Evolutionary conservation across 1,140 invertebrate species (phyloP).

Genomic region (Musca domestica): DNA sequence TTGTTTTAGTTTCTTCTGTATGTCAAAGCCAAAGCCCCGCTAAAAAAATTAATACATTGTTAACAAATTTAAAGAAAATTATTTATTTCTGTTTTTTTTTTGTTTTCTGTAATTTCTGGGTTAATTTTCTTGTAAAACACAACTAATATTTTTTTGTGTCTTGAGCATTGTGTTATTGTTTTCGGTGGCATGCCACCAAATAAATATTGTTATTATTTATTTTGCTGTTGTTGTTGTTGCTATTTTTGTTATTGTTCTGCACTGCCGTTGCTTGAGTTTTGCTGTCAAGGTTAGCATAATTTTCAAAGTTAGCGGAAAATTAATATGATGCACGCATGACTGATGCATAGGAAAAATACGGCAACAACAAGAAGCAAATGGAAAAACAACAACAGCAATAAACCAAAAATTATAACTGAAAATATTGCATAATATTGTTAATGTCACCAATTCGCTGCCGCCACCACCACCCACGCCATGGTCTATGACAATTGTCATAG

Average conservation of each 20-base stretch:
- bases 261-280: constrained; percentile 3
- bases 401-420: not conserved
- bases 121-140: constrained; percentile 15
- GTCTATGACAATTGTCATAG: not conserved
- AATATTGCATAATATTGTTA: not conserved
- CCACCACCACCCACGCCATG: not conserved
- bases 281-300: constrained; percentile 27
- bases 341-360: constrained; percentile 17
- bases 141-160: not conserved
- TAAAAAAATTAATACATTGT: not conserved
- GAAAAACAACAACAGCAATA: not conserved
- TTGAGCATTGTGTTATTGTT: constrained; percentile 2
- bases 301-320: constrained; percentile 29
- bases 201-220: constrained; percentile 6
- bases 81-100: not conserved
- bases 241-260: not conserved
- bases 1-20: not conserved
- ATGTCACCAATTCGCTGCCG: too few species aligned
- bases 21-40: not conserved
- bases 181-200: not conserved
- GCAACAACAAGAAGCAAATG: not conserved
- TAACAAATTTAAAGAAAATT: not conserved
- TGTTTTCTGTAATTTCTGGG: constrained; percentile 5
- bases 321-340: constrained; percentile 29
- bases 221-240: not conserved